Conservation (phyloP, 2,113 vertebrate genomes). For the Trematocara marginatum region DNA sequence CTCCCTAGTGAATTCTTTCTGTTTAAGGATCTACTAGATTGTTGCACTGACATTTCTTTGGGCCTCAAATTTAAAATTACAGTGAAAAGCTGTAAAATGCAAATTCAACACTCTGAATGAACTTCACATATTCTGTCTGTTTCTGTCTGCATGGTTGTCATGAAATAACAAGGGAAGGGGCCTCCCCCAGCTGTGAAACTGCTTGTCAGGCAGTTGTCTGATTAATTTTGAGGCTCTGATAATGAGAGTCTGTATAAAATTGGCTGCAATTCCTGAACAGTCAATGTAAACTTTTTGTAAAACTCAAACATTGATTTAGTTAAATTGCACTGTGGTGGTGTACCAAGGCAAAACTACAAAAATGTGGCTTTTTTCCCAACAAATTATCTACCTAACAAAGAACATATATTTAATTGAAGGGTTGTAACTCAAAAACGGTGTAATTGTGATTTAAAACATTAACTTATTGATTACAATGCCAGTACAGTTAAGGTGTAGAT, state of each 20-base stretch:
- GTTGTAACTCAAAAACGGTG: not conserved
- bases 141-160: not conserved
- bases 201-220: not conserved
- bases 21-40: not conserved
- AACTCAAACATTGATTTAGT: not conserved
- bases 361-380: not conserved
- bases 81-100: not conserved
- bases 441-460: not conserved
- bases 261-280: not conserved
- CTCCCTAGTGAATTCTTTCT: not conserved
- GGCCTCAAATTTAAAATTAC: not conserved
- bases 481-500: not conserved
- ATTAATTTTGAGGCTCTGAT: not conserved
- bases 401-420: not conserved
- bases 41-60: not conserved
- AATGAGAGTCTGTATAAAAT: not conserved
- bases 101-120: not conserved
- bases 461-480: not conserved
- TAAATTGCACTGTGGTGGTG: not conserved
- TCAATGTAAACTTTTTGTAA: not conserved
- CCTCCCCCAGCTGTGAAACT: not conserved
- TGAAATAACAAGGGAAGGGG: not conserved
- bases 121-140: not conserved
- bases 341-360: not conserved
- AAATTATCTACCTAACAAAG: not conserved